phyloP scores from a whole-genome alignment of 2,797 vertebrate genomes.

The Ibycter americanus region DNA sequence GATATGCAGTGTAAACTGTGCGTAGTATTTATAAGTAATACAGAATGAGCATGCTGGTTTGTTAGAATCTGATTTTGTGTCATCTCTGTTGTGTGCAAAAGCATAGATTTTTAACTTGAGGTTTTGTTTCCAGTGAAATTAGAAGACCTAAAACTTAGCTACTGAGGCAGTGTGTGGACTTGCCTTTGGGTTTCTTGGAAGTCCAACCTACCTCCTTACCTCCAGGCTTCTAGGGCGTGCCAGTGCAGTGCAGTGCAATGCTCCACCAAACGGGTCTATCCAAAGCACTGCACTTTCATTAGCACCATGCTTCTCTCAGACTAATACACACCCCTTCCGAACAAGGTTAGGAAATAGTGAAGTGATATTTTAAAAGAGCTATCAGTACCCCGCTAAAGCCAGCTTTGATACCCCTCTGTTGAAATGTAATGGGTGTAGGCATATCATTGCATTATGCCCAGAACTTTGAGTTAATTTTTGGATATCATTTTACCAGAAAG shows the following conservation, averaged over 20 bases:
- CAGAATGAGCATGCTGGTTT: background rate
- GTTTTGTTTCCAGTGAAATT: background rate
- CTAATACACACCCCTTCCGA: background rate
- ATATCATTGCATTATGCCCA: background rate
- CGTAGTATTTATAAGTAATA: background rate
- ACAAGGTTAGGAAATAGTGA: background rate
- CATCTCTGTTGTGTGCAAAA: background rate
- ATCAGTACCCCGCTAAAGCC: background rate
- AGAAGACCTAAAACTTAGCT: background rate
- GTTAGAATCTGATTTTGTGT: background rate
- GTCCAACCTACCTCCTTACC: background rate
- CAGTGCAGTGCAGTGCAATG: fast-evolving
- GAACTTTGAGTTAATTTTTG: background rate
- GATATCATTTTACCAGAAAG: background rate
- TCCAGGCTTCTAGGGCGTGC: background rate
- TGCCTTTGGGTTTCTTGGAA: background rate
- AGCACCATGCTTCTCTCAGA: background rate
- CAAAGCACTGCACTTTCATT: background rate
- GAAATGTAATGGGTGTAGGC: background rate
- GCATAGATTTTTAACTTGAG: background rate
- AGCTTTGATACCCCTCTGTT: background rate
- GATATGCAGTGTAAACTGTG: background rate
- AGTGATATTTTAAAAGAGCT: background rate
- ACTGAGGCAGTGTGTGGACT: background rate
- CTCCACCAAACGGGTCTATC: background rate